These are phyloP conservation scores for Nowickia ferox DNA, from an alignment of 2,888 invertebrate genomes.

Conservation along the genomic window DNA sequence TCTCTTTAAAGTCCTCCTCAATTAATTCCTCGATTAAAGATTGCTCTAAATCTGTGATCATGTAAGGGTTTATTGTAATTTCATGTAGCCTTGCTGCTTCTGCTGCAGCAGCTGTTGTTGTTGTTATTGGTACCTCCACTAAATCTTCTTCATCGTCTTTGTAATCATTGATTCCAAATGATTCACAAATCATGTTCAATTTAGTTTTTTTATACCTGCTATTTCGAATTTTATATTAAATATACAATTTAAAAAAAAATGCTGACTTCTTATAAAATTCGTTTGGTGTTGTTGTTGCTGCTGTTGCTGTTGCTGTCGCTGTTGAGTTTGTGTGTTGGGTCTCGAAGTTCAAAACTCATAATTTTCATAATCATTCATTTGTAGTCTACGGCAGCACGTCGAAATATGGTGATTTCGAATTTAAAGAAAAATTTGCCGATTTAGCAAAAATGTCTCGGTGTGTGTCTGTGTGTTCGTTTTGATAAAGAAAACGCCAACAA, in stretches of 20 bases:
- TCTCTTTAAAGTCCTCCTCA: conserved; percentile 63
- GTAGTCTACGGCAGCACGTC: conserved; percentile 41
- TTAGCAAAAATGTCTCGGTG: conserved; percentile 43
- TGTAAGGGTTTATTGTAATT: conserved; percentile 54
- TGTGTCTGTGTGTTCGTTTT: conserved; percentile 10
- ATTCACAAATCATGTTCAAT: conserved; percentile 68
- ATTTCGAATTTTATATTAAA: conserved; percentile 14
- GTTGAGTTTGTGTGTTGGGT: conserved; percentile 11
- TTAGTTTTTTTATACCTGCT: conserved; percentile 30
- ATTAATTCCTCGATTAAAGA: conserved; percentile 63
- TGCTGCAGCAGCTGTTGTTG: conserved; percentile 23
- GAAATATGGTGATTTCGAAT: conserved; percentile 35
- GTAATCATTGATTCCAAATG: conserved; percentile 62
- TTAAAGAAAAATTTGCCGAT: conserved; percentile 43
- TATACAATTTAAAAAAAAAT: not conserved
- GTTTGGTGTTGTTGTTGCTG: not conserved
- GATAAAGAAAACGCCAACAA: conserved; percentile 37
- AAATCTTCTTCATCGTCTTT: conserved; percentile 61
- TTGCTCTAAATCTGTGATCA: conserved; percentile 57
- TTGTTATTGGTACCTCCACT: conserved; percentile 37
- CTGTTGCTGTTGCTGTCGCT: not conserved
- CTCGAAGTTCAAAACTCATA: conserved; percentile 56
- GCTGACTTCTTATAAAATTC: conserved; percentile 20
- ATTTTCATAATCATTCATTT: conserved; percentile 44
- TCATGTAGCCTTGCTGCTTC: conserved; percentile 40